Evolutionary conservation across 1,140 invertebrate genomes (phyloP), one percentile per base, ranked within the genome.

Genomic region (Gryllus bimaculatus): DNA sequence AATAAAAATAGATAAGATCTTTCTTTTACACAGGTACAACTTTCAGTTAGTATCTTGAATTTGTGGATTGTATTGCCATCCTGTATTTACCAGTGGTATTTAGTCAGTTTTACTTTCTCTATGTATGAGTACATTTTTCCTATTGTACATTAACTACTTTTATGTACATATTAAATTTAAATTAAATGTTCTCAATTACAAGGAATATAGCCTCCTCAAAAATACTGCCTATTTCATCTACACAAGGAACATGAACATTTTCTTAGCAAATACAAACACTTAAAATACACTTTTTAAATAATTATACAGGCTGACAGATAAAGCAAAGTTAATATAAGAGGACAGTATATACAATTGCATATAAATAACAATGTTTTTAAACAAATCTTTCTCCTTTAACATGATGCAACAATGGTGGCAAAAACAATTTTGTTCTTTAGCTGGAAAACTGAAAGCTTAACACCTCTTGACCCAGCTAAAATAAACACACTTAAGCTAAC

Each of bases 1-100:
- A 66, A 66, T 66, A 66, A 66, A 66, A 66, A 66, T 66, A 66
- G 54, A 13, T 66, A 66, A 66, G 54, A 66, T 66, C 54, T 66
- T 66, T 66, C 54, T 66, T 66, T 18, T 66, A 66, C 54, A 66
- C 54, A 66, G 54, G 54, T 66, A 66, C 54, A 66, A 66, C 54
- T 66, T 66, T 66, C 54, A 66, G 54, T 66, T 66, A 66, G 18
- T 18, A 66, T 18, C 10, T 13, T 66, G 10, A 10, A 66, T 66
- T 66, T 66, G 54, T 66, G 18, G 54, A 66, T 66, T 10, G 10
- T 66, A 66, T 66, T 66, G 54, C 54, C 54, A 66, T 13, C 26
- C 26, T 66, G 18, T 10, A 13, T 66, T 66, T 18, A 66, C 54
- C 54, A 66, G 54, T 66, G 54, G 10, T 66, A 13, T 66, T 18